Evolutionary conservation across 2,888 invertebrate species (phyloP), one percentile per base, ranked within the genome.

Genomic region (Sialis fuliginosa): DNA sequence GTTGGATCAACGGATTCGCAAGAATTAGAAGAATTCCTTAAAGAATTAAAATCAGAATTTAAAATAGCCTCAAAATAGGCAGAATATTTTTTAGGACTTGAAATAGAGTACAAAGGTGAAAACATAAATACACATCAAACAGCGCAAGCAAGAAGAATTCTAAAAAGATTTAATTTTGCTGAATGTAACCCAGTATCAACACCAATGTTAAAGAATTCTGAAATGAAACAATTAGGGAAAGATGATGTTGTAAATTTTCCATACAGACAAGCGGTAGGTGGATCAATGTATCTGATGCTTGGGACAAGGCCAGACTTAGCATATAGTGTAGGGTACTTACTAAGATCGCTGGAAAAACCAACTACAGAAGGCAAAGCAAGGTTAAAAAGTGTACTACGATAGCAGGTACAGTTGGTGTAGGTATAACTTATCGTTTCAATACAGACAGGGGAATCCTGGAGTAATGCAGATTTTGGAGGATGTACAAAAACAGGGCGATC

Each of bases 401-500:
- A 59, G 49, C 51, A 34, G 57, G 54, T 7, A 58, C 57, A 5
- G 12, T 51, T 4, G 49, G 56, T 45, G 32, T n/a, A n/a, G n/a
- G n/a, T n/a, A n/a, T n/a, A n/a, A n/a, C n/a, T n/a, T n/a, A n/a
- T n/a, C n/a, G n/a, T n/a, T n/a, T n/a, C n/a, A n/a, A n/a, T n/a
- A n/a, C n/a, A n/a, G n/a, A n/a, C n/a, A n/a, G 41, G 55, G 6
- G 53, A 55, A 33, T 50, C 52, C 43, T 60, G 50, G 47, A 60
- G 58, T 32, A 58, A 63, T 54, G 58, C 60, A 33, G 60, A 63
- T 52, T 61, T 57, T 49, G 60, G 56, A 39, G 57, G 58, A 5
- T 57, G 57, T 33, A 33, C 43, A 32, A 53, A 47, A 35, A 57
- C 57, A 13, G 48, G 51, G n/a, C 37, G 50, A 46, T 49, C 49